Base-by-base conservation (phyloP, 1,140 invertebrate species). In the Drosophila pruinosa region DNA sequence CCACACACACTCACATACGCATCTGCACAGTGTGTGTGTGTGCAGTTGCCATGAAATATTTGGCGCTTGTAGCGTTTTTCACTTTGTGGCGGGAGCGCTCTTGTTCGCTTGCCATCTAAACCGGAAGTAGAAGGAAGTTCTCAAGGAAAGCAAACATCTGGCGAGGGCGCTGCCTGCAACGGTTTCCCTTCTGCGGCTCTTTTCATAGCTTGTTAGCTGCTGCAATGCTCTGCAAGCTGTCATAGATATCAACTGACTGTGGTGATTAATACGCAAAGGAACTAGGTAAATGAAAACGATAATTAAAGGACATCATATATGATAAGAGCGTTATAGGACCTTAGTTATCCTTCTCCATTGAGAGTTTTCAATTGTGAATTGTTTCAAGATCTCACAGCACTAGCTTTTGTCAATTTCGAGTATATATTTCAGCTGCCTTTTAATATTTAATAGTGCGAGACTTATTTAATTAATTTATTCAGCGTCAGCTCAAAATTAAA, bases 11-110 rank as follows among this genome's bases (percentile, higher is more conserved):
- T 17, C 53, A 67, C 54, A 71, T 34, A n/a, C 8, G 24, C 57
- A 12, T 34, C 12, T 52, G 48, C n/a, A n/a, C n/a, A 41, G 39
- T 8, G 28, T 39, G 52, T 2, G 34, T 48, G 41, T 61, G 72
- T 77, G 61, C 54, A 71, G 36, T 56, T 86, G 57, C 53, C 74
- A 81, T 81, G 70, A 81, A 86, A 86, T 88, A 86, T 81, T 86
- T 88, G 77, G 74, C 70, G 77, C 69, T 81, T 80, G 80, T 70
- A 75, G 82, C 73, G 70, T 71, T 88, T 81, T 77, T 78, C 58
- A 71, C 82, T 75, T 88, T 78, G 81, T 62, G 76, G 67, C 65
- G 48, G 28, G 21, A 53, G 17, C 39, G n/a, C 26, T 7, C 47
- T n/a, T n/a, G 21, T 39, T 39, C 31, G 28, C 58, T 48, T 38